phyloP scores from a whole-genome alignment of 2,113 vertebrate species.

The Atractosteus spatula region DNA sequence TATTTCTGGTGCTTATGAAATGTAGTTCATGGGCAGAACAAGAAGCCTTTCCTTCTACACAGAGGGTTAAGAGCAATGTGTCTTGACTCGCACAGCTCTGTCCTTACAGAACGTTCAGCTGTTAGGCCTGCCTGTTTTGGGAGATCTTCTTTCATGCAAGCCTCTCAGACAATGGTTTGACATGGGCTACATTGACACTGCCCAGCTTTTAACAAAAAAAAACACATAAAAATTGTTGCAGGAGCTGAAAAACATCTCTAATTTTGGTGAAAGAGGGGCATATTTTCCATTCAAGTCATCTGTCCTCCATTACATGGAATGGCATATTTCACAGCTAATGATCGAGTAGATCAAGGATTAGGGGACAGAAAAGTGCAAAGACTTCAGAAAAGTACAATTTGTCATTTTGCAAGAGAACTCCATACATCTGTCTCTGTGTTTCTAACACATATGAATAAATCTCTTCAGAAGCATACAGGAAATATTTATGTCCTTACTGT shows the following conservation, averaged over 20 bases:
- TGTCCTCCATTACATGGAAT: slow-evolving; percentile 48
- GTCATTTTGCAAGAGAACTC: slow-evolving; percentile 25
- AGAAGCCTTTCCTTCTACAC: no score
- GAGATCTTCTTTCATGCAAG: no score
- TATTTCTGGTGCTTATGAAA: no score
- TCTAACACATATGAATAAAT: slow-evolving; percentile 11
- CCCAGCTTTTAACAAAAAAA: no score
- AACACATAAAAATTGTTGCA: no score
- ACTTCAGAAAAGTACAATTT: slow-evolving; percentile 29
- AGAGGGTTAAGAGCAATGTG: no score
- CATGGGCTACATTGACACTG: no score
- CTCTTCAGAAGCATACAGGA: background rate
- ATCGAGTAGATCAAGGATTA: slow-evolving; percentile 28
- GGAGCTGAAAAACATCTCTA: background rate
- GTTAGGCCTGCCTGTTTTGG: no score
- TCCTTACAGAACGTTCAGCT: no score
- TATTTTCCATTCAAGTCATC: slow-evolving; percentile 52
- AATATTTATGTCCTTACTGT: slow-evolving; percentile 3
- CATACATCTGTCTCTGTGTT: slow-evolving; percentile 29
- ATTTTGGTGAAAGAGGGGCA: slow-evolving; percentile 26
- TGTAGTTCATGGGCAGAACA: no score
- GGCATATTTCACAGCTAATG: slow-evolving; percentile 35
- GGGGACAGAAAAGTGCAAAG: slow-evolving; percentile 40
- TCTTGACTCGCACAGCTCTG: no score
- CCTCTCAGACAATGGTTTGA: no score